Base-by-base conservation (phyloP, 1,140 invertebrate genomes). In the Andrena cerasifolii region DNA sequence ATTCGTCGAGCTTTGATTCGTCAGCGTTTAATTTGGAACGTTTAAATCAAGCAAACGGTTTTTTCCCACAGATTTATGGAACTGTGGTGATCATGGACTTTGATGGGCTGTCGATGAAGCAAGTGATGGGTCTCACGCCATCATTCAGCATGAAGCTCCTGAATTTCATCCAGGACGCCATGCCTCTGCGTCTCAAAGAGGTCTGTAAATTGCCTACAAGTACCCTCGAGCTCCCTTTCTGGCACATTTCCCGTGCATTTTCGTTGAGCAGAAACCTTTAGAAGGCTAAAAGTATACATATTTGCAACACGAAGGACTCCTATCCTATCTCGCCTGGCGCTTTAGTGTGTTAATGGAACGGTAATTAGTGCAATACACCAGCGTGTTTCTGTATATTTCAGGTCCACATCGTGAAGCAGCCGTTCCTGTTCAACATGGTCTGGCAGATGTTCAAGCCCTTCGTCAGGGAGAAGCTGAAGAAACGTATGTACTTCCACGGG, bases 401-500 rank as follows among this genome's bases (percentile, higher is more conserved):
- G 90, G 88, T 98, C 14, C 97, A 98, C 91, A 96, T 98, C 85
- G 95, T 98, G 0, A 98, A 98, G 88, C 95, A 98, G 86, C 97
- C 97, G 0, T 96, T 96, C 92, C 93, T 98, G 58, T 98, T 98
- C 91, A 97, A 97, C 82, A 94, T 98, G 88, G 95, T 98, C 0
- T 98, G 97, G 95, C 94, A 95, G 58, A 94, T 99, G 87, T 96
- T 98, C 91, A 97, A 97, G 90, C 97, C 97, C 0, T 97, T 98
- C 86, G 95, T 98, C 36, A 94, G 94, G 70, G 96, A 97, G 80
- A 98, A 98, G 90, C 93, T 98, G 45, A 96, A 95, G 90, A 95
- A 94, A 43, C 92, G 96, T 94, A 95, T 97, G 89, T 95, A 93
- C 89, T 96, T 97, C 94, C 96, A 97, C 89, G 96, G 96, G 8